phyloP scores from a whole-genome alignment of 2,888 invertebrate genomes.

The Rambutsinella grinnellia region DNA sequence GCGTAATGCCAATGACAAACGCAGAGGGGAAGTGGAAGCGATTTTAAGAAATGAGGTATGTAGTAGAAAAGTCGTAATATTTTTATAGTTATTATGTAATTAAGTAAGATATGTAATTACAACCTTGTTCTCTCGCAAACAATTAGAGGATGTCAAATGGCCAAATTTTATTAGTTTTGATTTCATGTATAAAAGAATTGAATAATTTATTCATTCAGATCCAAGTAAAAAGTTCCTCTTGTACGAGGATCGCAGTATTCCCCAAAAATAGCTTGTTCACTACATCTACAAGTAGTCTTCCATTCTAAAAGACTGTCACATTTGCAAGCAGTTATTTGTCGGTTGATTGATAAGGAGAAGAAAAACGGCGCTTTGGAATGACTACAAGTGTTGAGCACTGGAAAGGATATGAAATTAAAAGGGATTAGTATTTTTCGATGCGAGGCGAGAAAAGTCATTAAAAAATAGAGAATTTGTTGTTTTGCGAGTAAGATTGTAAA shows the following conservation, averaged over 20 bases:
- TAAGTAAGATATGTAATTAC: no score
- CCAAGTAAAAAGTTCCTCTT: constrained; percentile 47
- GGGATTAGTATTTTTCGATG: background rate
- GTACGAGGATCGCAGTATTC: constrained; percentile 43
- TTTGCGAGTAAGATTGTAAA: no score
- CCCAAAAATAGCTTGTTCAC: constrained; percentile 38
- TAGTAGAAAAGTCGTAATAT: no score
- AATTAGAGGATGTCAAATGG: no score
- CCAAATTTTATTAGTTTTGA: no score
- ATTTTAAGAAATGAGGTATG: no score
- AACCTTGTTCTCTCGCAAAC: no score
- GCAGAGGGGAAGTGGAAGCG: no score
- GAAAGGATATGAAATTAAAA: background rate
- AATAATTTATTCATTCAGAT: constrained; percentile 36
- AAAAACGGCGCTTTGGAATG: constrained; percentile 49
- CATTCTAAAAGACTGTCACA: constrained; percentile 31
- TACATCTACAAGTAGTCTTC: constrained; percentile 45
- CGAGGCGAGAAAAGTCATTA: background rate
- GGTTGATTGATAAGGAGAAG: constrained; percentile 44
- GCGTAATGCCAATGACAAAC: no score
- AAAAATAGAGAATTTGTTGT: no score
- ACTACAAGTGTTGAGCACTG: constrained; percentile 46
- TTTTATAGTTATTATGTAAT: no score
- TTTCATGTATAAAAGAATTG: no score
- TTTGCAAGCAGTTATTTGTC: constrained; percentile 13